These are phyloP conservation scores for Cyclophora albipunctata DNA, from an alignment of 2,888 invertebrate species.

Conservation along the genomic window DNA sequence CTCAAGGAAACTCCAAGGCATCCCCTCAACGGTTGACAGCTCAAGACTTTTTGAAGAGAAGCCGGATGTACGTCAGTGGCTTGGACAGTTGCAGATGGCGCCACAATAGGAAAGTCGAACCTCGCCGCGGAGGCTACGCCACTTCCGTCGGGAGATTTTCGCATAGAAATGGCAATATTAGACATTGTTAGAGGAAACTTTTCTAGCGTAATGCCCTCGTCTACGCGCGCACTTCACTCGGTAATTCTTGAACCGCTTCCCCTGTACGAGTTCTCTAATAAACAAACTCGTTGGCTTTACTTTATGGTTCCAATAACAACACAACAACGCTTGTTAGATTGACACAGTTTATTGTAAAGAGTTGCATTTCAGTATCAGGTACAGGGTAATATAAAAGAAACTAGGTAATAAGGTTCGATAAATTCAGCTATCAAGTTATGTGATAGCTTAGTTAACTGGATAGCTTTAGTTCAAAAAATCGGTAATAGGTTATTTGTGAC, in stretches of 20 bases:
- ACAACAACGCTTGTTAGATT: no score
- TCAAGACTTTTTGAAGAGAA: constrained; percentile 69
- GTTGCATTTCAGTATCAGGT: no score
- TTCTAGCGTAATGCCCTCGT: constrained; percentile 59
- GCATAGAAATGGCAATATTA: constrained; percentile 75
- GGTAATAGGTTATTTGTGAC: no score
- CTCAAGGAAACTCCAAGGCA: constrained; percentile 62
- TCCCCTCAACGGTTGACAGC: constrained; percentile 64
- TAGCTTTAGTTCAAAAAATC: no score
- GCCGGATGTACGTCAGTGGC: constrained; percentile 67
- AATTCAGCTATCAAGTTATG: no score
- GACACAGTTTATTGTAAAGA: no score
- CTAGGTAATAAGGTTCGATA: no score
- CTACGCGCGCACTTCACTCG: constrained; percentile 50
- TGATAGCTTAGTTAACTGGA: no score
- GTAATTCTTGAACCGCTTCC: constrained; percentile 51
- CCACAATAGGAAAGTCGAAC: constrained; percentile 62
- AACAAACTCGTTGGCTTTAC: constrained; percentile 39
- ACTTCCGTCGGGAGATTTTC: constrained; percentile 58
- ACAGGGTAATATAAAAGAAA: no score
- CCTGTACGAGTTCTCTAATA: constrained; percentile 47
- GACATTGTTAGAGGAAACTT: constrained; percentile 70
- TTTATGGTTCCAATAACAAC: constrained; percentile 5
- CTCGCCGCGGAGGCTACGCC: constrained; percentile 38
- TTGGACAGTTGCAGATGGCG: constrained; percentile 68